Base-by-base conservation (phyloP, 1,140 invertebrate species). In the Bilobella aurantiaca region DNA sequence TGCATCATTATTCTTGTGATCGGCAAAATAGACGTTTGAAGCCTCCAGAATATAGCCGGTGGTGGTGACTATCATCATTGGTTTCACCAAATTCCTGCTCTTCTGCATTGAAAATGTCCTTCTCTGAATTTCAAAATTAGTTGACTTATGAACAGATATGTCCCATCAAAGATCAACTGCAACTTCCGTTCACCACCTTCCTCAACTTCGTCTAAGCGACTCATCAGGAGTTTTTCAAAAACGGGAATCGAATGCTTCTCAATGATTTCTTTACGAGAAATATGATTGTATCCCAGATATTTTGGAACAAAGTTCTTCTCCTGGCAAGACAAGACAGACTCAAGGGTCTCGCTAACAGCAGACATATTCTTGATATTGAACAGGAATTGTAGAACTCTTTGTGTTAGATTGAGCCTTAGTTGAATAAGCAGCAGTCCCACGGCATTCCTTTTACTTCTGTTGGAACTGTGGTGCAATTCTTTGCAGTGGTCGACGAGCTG, bases 1-100 rank as follows among this genome's bases (percentile, higher is more conserved):
- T 29, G 59, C 68, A 59, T 69, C 68, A 23, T 69, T 66, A 27
- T 69, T 65, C 3, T 47, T 34, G n/a, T n/a, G n/a, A n/a, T n/a
- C n/a, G 1, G 46, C 37, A 47, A 64, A 49, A 27, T 32, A 29
- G 16, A 58, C 14, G 18, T 53, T 47, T 0, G 49, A 18, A 47
- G 47, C 64, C 5, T 61, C 28, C 1, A 42, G 23, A 29, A 69
- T 63, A 28, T 63, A 66, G 1, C 68, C 68, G 29, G 60, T 32
- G 1, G 60, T 12, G 2, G 21, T 18, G 0, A 34, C 23, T n/a
- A 63, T n/a, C 60, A 63, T 65, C 28, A 56, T 65, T 1, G 34
- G 2, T 32, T 65, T 62, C 2, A 68, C 12, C 25, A 68, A 18
- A 25, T 65, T 46, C 18, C 30, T 1, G 1, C 46, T 27, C 25